Conservation (phyloP, 2,113 vertebrate genomes). For the Myanophis thanlyinensis region DNA sequence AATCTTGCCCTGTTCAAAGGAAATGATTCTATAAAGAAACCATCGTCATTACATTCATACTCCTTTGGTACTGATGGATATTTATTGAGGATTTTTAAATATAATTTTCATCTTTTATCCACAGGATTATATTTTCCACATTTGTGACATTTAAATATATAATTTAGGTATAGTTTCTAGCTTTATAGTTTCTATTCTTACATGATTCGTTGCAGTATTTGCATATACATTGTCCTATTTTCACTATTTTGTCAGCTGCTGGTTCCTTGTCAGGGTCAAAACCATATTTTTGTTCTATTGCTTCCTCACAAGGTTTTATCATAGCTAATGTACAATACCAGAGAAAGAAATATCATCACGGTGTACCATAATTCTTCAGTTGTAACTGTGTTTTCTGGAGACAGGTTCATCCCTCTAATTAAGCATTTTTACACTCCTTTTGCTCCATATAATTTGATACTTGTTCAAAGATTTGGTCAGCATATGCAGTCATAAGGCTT, state of each 20-base stretch:
- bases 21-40: not conserved
- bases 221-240: not conserved
- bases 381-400: not conserved
- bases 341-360: not conserved
- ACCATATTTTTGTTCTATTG: not conserved
- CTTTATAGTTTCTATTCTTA: not conserved
- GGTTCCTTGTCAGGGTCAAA: not conserved
- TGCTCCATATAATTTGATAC: not conserved
- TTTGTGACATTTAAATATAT: not conserved
- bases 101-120: not conserved
- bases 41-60: not conserved
- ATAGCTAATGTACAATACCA: not conserved
- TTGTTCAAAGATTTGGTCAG: not conserved
- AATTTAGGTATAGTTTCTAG: not conserved
- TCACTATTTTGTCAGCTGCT: not conserved
- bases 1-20: not conserved
- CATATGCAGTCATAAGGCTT: not conserved
- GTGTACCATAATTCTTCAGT: not conserved
- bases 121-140: not conserved
- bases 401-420: not conserved
- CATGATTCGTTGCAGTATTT: not conserved
- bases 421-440: not conserved
- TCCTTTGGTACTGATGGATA: not conserved
- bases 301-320: not conserved
- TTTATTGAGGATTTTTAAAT: not conserved